phyloP scores from a whole-genome alignment of 1,140 invertebrate genomes.

The Dolichoris vasculosae region DNA sequence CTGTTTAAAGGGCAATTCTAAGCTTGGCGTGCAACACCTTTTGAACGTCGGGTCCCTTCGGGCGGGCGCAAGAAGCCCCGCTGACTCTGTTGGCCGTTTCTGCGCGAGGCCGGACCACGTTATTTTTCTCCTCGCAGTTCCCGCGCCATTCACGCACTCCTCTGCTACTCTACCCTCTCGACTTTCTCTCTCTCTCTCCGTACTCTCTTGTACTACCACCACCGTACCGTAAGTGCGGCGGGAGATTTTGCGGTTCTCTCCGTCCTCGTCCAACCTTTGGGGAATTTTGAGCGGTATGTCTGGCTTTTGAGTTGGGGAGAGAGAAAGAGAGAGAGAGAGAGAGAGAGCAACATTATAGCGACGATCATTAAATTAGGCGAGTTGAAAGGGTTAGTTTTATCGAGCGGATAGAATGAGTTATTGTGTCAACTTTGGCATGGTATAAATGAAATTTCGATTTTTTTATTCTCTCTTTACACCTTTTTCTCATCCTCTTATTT shows the following conservation, averaged over 20 bases:
- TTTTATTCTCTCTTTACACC: not conserved
- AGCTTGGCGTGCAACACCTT: conserved; percentile 55
- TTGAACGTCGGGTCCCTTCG: not conserved
- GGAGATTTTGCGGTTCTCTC: conserved; percentile 18
- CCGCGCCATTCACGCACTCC: not conserved
- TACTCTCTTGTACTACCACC: no score
- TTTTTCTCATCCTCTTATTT: not conserved
- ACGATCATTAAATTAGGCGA: conserved; percentile 48
- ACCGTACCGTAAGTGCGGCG: not conserved
- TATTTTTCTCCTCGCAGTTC: conserved; percentile 8
- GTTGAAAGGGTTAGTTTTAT: conserved; percentile 49
- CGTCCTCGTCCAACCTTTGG: not conserved
- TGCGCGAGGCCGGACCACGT: conserved; percentile 5
- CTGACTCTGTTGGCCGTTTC: conserved; percentile 62
- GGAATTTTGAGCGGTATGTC: not conserved
- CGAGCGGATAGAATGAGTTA: conserved; percentile 46
- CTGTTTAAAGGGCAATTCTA: conserved; percentile 64
- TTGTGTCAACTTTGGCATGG: conserved; percentile 40
- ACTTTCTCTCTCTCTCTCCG: not conserved
- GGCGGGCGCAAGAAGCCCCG: conserved; percentile 58
- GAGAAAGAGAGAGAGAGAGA: not conserved
- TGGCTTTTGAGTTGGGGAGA: not conserved
- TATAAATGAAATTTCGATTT: conserved; percentile 45
- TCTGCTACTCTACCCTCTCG: not conserved
- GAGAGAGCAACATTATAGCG: not conserved